Evolutionary conservation across 1,140 invertebrate genomes (phyloP).

Genomic region (Nilaparvata lugens): DNA sequence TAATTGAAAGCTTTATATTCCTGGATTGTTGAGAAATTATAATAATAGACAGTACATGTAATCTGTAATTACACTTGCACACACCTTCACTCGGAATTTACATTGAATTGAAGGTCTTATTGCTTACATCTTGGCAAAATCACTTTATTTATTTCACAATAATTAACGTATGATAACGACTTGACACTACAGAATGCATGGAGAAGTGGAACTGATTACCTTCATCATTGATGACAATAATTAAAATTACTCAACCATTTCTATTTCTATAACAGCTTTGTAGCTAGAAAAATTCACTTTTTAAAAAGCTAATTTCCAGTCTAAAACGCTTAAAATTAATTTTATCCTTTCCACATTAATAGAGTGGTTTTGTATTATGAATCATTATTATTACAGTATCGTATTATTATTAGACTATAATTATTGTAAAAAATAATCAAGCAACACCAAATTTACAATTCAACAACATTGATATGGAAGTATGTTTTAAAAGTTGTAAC

Average conservation of each 20-base stretch:
- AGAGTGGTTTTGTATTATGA: neutral
- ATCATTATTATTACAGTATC: neutral
- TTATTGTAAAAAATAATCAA: slow-evolving; percentile 14
- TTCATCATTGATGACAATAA: too few relatives aligned
- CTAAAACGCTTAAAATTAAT: slow-evolving; percentile 1
- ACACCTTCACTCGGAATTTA: neutral
- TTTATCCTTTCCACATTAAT: too few relatives aligned
- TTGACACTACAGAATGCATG: too few relatives aligned
- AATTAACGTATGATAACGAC: too few relatives aligned
- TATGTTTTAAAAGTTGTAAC: slow-evolving; percentile 4
- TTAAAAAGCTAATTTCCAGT: neutral
- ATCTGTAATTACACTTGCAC: neutral
- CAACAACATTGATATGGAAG: slow-evolving; percentile 18
- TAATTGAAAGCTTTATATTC: too few relatives aligned
- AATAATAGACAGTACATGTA: too few relatives aligned
- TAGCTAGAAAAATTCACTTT: too few relatives aligned
- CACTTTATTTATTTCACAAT: too few relatives aligned
- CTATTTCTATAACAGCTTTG: too few relatives aligned
- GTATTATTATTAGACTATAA: neutral
- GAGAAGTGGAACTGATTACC: too few relatives aligned
- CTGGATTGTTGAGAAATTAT: too few relatives aligned
- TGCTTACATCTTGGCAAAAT: slow-evolving; percentile 9
- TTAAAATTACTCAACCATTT: too few relatives aligned
- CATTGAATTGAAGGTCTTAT: slow-evolving; percentile 1
- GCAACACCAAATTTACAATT: slow-evolving; percentile 13